Percentiles rank a stretch among this genome's conserved stretches.
Evolutionary conservation across 1,140 invertebrate species (phyloP).

Genomic region (Calliphora vicina): DNA sequence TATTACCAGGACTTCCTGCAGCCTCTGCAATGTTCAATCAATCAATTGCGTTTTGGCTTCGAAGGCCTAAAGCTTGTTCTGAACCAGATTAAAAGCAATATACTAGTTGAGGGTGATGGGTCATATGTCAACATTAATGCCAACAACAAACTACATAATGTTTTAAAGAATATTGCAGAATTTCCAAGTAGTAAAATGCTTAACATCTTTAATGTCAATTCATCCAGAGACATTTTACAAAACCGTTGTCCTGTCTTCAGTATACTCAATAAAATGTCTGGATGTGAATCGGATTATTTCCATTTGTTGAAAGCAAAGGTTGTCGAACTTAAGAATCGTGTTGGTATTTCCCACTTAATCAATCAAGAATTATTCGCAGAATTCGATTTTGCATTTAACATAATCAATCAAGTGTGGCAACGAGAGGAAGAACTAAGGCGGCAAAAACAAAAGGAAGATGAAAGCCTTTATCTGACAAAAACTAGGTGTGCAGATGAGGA

Average conservation of each 20-base stretch:
- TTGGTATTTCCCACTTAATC: conserved; percentile 51
- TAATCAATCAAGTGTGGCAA: conserved; percentile 76
- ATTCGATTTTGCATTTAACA: conserved; percentile 63
- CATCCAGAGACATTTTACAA: conserved; percentile 16
- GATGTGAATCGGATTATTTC: conserved; percentile 57
- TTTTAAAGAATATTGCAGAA: conserved; percentile 49
- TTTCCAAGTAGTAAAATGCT: conserved; percentile 49
- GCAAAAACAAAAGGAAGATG: conserved; percentile 75
- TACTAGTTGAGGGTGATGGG: background rate
- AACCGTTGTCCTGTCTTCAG: conserved; percentile 45
- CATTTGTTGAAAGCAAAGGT: conserved; percentile 72
- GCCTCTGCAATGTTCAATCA: conserved; percentile 54
- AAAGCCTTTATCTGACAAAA: conserved; percentile 84
- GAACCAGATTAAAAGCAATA: conserved; percentile 33
- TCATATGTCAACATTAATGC: conserved; percentile 37
- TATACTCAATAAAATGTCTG: conserved; percentile 46
- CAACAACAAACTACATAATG: conserved; percentile 43
- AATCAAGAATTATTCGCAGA: conserved; percentile 64
- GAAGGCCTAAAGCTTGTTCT: conserved; percentile 51
- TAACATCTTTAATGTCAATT: conserved; percentile 39
- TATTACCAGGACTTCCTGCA: conserved; percentile 60
- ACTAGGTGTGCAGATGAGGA: conserved; percentile 70
- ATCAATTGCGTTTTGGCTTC: conserved; percentile 51
- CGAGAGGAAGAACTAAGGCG: conserved; percentile 75
- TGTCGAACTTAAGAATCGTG: conserved; percentile 68